Evolutionary conservation across 2,888 invertebrate genomes (phyloP).

Genomic region (Tiliacea aurago): DNA sequence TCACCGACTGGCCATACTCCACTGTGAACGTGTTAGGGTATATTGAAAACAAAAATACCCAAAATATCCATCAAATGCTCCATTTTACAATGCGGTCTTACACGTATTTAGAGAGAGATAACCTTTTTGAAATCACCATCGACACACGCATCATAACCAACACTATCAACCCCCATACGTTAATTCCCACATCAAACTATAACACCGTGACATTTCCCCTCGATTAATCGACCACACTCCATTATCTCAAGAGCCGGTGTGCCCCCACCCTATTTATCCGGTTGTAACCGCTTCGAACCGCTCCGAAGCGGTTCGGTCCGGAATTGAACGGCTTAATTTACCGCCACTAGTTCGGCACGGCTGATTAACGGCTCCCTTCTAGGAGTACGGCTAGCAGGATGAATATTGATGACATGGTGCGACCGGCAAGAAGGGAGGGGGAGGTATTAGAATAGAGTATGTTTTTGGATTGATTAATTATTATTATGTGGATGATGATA

Average conservation of each 20-base stretch:
- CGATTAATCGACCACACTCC: conserved; percentile 23
- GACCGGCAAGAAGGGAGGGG: not conserved
- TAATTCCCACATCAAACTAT: not conserved
- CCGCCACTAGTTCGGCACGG: conserved; percentile 58
- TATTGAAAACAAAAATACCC: too few relatives aligned
- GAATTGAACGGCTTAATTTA: conserved; percentile 69
- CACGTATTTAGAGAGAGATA: not conserved
- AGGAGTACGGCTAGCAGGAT: conserved; percentile 51
- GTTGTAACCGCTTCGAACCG: conserved; percentile 65
- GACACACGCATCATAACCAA: not conserved
- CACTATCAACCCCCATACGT: conserved; percentile 25
- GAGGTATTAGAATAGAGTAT: conserved; percentile 6
- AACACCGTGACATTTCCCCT: conserved; percentile 25
- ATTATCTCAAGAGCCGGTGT: conserved; percentile 57
- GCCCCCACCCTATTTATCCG: conserved; percentile 60
- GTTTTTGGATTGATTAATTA: conserved; percentile 43
- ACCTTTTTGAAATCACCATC: not conserved
- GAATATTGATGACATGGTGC: conserved; percentile 64
- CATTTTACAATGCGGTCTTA: too few relatives aligned
- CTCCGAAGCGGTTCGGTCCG: conserved; percentile 56
- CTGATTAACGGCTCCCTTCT: conserved; percentile 66
- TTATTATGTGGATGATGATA: not conserved
- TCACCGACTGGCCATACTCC: too few relatives aligned
- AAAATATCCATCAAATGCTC: too few relatives aligned
- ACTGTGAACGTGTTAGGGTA: too few relatives aligned